Base-by-base conservation (phyloP, 1,140 invertebrate genomes). In the Cydia fagiglandana region DNA sequence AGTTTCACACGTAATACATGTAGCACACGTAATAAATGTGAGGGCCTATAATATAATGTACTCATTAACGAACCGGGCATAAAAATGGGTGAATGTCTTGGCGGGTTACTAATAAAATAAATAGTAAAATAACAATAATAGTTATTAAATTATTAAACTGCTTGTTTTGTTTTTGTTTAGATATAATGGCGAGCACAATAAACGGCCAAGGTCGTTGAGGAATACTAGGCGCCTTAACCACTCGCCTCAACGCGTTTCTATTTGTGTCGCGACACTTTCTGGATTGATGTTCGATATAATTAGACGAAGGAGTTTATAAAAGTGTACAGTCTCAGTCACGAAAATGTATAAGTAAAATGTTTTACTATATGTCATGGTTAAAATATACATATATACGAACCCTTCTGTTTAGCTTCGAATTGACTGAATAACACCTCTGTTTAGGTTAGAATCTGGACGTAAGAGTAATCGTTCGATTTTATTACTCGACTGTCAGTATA, bases 241-340 rank as follows among this genome's bases (percentile, higher is more conserved):
- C 64, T 47, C 76, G 70, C 38, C 56, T 47, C 38, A 79, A 82
- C 78, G 76, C 61, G 66, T 64, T 79, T 68, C 84, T 85, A 84
- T 86, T 84, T 78, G 79, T 84, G 82, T 84, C 78, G 77, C 78
- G 79, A 75, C 80, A 80, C 80, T 84, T 79, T 84, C 83, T 83
- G 83, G 77, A 87, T 87, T 88, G 85, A 86, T 85, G 84, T 81
- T 81, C 76, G 78, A 80, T 83, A 84, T 86, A 86, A 86, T 88
- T 88, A 86, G 80, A 78, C 75, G 74, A 76, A 75, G 78, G 75
- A 77, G 78, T 80, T 80, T 77, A 77, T 13, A 64, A 38, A 68
- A 15, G 2, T n/a, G 64, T 15, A 34, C 30, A 2, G 64, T 28
- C 50, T n/a, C 15, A 2, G 50, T 17, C 50, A 7, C 4, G 12